A percentile compares a stretch with the other conserved stretches of the same genome.
Conservation (phyloP, 2,888 invertebrate genomes). For the Dryocosmus kuriphilus region DNA sequence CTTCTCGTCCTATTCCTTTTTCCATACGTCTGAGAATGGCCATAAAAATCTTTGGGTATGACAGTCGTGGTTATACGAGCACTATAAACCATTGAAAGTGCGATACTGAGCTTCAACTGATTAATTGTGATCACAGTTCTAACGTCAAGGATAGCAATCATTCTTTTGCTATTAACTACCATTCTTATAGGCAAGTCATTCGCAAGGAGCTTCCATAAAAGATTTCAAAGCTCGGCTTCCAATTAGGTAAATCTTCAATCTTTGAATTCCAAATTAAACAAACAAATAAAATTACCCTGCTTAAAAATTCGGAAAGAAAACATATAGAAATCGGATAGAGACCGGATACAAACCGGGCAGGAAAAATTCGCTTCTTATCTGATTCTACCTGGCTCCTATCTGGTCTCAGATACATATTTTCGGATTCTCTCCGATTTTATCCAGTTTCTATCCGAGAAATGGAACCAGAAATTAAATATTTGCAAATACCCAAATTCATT, state of each 20-base stretch:
- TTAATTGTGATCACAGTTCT: conserved; percentile 26
- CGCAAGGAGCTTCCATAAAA: not conserved
- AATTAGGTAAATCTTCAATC: not conserved
- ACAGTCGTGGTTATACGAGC: conserved; percentile 29
- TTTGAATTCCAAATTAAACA: too few species aligned
- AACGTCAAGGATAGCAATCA: not conserved
- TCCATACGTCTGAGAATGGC: conserved; percentile 30
- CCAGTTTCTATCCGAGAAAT: too few species aligned
- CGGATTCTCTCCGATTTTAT: too few species aligned
- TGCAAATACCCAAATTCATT: too few species aligned
- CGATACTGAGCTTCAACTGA: conserved; percentile 28
- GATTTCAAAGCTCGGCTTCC: not conserved
- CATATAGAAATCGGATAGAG: too few species aligned
- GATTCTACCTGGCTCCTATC: too few species aligned
- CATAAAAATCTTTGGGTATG: conserved; percentile 5
- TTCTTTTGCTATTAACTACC: conserved; percentile 16
- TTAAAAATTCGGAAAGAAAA: too few species aligned
- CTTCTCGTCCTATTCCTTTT: conserved; percentile 16
- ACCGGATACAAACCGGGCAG: too few species aligned
- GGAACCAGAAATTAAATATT: too few species aligned
- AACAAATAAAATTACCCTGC: too few species aligned
- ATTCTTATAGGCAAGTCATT: conserved; percentile 5
- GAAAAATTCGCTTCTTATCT: too few species aligned
- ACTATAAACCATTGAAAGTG: conserved; percentile 22
- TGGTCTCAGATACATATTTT: too few species aligned